phyloP scores from a whole-genome alignment of 1,140 invertebrate genomes.

The Neotoxoptera formosana region DNA sequence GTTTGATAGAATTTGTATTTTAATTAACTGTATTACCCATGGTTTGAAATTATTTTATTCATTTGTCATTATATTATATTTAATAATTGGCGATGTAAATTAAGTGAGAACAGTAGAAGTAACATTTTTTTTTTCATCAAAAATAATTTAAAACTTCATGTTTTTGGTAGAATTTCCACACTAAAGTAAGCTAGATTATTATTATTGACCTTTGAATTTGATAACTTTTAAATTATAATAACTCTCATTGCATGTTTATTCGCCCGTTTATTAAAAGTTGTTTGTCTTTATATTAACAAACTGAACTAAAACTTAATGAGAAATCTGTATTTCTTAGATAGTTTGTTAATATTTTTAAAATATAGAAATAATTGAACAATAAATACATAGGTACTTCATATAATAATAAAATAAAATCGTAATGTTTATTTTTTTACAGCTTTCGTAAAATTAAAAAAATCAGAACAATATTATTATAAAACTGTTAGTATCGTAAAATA shows the following conservation, averaged over 20 bases:
- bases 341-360: not conserved
- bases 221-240: not conserved
- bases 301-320: not conserved
- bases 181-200: too few species aligned
- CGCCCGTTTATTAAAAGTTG: not conserved
- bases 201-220: not conserved
- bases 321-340: not conserved
- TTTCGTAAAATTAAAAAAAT: not conserved
- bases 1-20: too few species aligned
- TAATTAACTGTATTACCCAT: not conserved
- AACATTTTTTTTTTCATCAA: too few species aligned
- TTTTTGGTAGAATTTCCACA: not conserved
- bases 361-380: not conserved
- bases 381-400: not conserved
- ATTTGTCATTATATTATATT: too few species aligned
- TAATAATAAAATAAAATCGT: not conserved
- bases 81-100: not conserved
- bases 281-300: not conserved
- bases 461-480: not conserved
- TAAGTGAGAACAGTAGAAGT: too few species aligned
- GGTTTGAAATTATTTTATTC: not conserved
- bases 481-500: not conserved
- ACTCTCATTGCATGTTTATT: too few species aligned
- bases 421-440: not conserved
- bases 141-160: not conserved